Evolutionary conservation across 2,797 vertebrate genomes (phyloP).

Genomic region (Sebastes reedi): DNA sequence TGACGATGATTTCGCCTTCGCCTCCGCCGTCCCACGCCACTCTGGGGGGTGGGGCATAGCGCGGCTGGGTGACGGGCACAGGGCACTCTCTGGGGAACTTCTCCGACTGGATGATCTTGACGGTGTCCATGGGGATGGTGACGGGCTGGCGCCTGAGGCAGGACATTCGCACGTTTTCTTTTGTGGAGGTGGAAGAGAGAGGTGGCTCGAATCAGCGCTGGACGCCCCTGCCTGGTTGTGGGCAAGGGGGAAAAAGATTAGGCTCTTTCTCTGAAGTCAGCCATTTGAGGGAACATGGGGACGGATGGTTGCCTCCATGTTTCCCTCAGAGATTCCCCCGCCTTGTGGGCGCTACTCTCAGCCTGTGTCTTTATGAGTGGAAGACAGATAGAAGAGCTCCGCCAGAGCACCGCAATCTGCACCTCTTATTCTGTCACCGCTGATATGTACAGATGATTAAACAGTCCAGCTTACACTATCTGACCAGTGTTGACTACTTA

Average conservation of each 20-base stretch:
- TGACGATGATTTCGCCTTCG: constrained; percentile 96
- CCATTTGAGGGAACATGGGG: constrained; percentile 85
- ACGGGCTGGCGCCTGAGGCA: constrained; percentile 97
- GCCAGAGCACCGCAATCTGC: constrained; percentile 56
- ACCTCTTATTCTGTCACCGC: constrained; percentile 26
- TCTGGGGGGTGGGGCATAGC: constrained; percentile 88
- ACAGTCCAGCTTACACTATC: constrained; percentile 54
- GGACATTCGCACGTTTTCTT: constrained; percentile 86
- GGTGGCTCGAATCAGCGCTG: constrained; percentile 43
- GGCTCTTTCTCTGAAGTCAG: constrained; percentile 66
- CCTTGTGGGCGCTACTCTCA: constrained; percentile 17
- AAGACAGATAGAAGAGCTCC: constrained; percentile 44
- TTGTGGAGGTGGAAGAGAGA: constrained; percentile 34
- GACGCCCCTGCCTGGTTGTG: constrained; percentile 39
- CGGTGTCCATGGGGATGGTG: constrained; percentile 98
- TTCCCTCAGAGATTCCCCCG: constrained; percentile 50
- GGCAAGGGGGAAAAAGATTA: constrained; percentile 24
- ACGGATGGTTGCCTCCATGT: constrained; percentile 81
- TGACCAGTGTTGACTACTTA: constrained; percentile 59
- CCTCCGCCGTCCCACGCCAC: constrained; percentile 95
- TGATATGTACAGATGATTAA: constrained; percentile 40
- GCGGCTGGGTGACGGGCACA: constrained; percentile 87
- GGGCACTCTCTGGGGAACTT: constrained; percentile 94
- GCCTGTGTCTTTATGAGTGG: constrained; percentile 61
- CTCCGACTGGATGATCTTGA: constrained; percentile 98